Percentiles rank a stretch among this genome's conserved stretches.
phyloP scores from a whole-genome alignment of 2,113 vertebrate species.

The Albula goreensis region DNA sequence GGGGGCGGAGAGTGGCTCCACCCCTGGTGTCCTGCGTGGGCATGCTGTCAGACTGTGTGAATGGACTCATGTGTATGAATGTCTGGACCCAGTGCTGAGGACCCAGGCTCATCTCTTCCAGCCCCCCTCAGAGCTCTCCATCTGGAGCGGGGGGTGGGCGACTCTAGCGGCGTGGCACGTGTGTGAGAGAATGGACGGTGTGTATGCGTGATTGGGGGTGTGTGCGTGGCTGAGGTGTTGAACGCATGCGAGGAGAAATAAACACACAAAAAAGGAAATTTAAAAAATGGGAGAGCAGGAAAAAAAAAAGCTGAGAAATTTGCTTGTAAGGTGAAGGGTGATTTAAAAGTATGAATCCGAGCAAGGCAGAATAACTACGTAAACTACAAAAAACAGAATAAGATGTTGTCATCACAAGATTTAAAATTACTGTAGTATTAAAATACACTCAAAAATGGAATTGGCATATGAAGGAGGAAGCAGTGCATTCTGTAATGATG shows the following conservation, averaged over 20 bases:
- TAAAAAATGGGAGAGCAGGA: background rate
- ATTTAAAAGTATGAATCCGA: slow-evolving; percentile 71
- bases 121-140: slow-evolving; percentile 72
- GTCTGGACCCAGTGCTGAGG: slow-evolving; percentile 74
- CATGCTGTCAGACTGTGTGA: slow-evolving; percentile 90
- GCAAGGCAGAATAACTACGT: slow-evolving; percentile 74
- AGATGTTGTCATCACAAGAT: slow-evolving; percentile 56
- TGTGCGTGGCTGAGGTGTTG: slow-evolving; percentile 73
- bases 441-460: slow-evolving; percentile 91
- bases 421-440: slow-evolving; percentile 81
- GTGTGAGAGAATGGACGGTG: slow-evolving; percentile 82
- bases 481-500: slow-evolving; percentile 71
- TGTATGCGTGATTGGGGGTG: slow-evolving; percentile 52
- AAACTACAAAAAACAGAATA: slow-evolving; percentile 65
- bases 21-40: slow-evolving; percentile 73
- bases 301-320: slow-evolving; percentile 64
- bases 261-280: slow-evolving; percentile 39
- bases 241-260: slow-evolving; percentile 77
- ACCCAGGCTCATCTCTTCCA: slow-evolving; percentile 84
- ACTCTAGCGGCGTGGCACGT: slow-evolving; percentile 81
- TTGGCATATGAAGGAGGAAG: slow-evolving; percentile 78
- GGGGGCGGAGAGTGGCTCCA: slow-evolving; percentile 63
- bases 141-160: slow-evolving; percentile 57
- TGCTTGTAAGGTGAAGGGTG: slow-evolving; percentile 81
- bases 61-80: slow-evolving; percentile 88